Evolutionary conservation across 2,113 vertebrate genomes (phyloP), one percentile per base, ranked within the genome.

Genomic region (Parus major): DNA sequence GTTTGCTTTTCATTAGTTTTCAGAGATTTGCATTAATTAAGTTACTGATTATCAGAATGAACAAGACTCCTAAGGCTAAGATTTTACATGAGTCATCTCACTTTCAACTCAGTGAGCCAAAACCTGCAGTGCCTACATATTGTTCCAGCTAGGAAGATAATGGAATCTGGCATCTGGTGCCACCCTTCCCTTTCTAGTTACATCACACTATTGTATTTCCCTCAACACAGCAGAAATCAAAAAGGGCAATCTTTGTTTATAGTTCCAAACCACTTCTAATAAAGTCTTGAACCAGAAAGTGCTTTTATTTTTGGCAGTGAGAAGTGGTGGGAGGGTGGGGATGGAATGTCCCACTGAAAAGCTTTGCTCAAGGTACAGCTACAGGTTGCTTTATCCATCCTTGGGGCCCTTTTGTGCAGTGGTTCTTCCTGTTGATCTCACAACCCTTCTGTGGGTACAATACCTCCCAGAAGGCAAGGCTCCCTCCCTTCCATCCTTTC

Each of bases 1-100:
- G 85, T 95, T 96, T 88, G 88, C 82, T 94, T 94, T 94, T 92
- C 93, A 87, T 94, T 90, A 92, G 23, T 93, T 95, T 94, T 55
- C 55, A 90, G 82, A 93, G 6, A 92, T 81, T 78, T 76, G 33
- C 95, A 75, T 95, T 97, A 96, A 97, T 97, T 94, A 95, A 94
- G 80, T 65, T 73, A 88, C 76, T 9, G 15, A 59, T 93, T 94
- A 94, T 90, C 86, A 90, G 71, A 83, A 90, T 31, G 66, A 94
- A 94, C 46, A 73, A 92, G 79, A 50, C 50, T 83, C 95, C 88
- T 77, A 66, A 93, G 95, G 95, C 90, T 86, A 88, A 88, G 55
- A 91, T 77, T 95, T 83, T 69, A 69, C 82, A 78, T 92, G 90
- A 96, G 59, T 96, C 95, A 97, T 92, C 88, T 90, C 71, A 44